Base-by-base conservation (phyloP, 2,888 invertebrate species). In the Hemistola chrysoprasaria region DNA sequence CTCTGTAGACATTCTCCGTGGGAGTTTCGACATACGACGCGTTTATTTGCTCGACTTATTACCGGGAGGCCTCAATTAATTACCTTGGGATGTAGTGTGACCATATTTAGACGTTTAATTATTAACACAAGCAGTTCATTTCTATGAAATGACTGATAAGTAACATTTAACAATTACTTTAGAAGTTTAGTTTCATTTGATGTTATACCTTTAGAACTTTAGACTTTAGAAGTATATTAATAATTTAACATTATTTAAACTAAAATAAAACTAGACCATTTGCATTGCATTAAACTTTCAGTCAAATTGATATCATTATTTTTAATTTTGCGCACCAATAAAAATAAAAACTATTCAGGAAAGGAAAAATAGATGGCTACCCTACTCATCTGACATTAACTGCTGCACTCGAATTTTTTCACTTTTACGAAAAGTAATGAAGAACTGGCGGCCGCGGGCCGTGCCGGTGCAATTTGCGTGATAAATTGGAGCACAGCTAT, bases 401-500 rank as follows among this genome's bases (percentile, higher is more conserved):
- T 63, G 62, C 53, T 63, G 62, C 59, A 44, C 35, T 40, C 38
- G 53, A 59, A 42, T 64, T 72, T 75, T 70, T 76, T 66, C 62
- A 69, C 66, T 71, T 76, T 78, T 70, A 64, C 61, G 53, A 61
- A 67, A 70, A 72, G 65, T 61, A 65, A 62, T 61, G 59, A 63
- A 64, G 53, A 56, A 48, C 47, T 47, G 45, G 34, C 34, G 43
- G 45, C 38, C 34, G 43, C 30, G 48, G 46, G 41, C 51, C 43
- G n/a, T n/a, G 28, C 33, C 31, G 53, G 60, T 53, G 59, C 62
- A 69, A 74, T 73, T 73, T 70, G 59, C 53, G 56, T 62, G 65
- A 74, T 74, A 73, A 75, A 76, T 71, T 70, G 67, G 65, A 73
- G 73, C 70, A 73, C 63, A 63, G 58, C 64, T 62, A 56, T 61